A percentile compares a stretch with the other conserved stretches of the same genome.
Conservation (phyloP, 2,113 vertebrate genomes). For the Danionella cerebrum region DNA sequence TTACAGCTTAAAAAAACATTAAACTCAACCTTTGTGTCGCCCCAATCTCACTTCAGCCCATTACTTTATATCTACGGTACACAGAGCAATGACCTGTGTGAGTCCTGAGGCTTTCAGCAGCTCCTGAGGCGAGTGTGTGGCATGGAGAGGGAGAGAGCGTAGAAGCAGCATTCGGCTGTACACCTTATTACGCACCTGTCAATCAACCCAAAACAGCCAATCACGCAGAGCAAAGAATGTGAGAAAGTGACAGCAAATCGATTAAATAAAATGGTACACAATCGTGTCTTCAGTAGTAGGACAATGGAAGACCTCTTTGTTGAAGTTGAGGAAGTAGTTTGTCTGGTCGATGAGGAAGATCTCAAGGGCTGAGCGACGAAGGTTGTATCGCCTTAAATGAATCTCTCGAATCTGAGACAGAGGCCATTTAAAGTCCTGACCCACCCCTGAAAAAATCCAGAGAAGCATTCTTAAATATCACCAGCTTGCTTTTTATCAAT, state of each 20-base stretch:
- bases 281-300: no score
- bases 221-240: neutral
- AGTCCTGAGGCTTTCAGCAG: constrained; percentile 87
- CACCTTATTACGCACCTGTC: constrained; percentile 86
- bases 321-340: constrained; percentile 96
- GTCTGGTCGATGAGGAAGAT: constrained; percentile 96
- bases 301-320: constrained; percentile 87
- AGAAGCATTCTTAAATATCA: no score
- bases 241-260: neutral
- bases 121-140: constrained; percentile 87
- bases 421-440: constrained; percentile 96
- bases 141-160: constrained; percentile 78
- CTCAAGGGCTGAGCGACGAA: constrained; percentile 90
- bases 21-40: no score
- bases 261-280: no score
- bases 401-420: constrained; percentile 90
- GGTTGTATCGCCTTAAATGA: constrained; percentile 87
- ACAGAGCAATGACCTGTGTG: constrained; percentile 91
- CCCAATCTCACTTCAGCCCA: no score
- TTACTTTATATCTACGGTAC: no score
- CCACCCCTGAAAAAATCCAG: constrained; percentile 66
- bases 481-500: no score
- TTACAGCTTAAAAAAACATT: no score
- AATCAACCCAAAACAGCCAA: constrained; percentile 1
- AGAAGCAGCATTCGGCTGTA: constrained; percentile 85